Evolutionary conservation across 2,888 invertebrate species (phyloP).

Genomic region (Dicyrtoma fusca): DNA sequence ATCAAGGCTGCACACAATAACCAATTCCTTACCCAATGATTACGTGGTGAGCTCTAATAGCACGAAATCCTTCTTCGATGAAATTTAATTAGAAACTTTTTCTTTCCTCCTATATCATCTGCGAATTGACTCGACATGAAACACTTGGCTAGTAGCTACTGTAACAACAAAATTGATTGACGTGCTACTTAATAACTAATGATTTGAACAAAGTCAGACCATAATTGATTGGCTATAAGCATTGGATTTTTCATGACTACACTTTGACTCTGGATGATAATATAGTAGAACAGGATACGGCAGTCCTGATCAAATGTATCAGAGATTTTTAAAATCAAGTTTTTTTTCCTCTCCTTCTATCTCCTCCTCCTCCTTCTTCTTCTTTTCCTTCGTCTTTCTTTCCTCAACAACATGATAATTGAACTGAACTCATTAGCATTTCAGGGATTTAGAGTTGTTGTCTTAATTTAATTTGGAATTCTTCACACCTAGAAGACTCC

Average conservation of each 20-base stretch:
- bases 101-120: constrained; percentile 7
- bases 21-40: background rate
- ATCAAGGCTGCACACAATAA: constrained; percentile 13
- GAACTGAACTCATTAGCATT: no score
- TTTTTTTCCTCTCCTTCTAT: background rate
- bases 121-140: constrained; percentile 23
- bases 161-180: constrained; percentile 35
- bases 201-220: constrained; percentile 35
- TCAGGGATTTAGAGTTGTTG: no score
- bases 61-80: constrained; percentile 16
- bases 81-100: constrained; percentile 31
- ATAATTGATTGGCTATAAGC: constrained; percentile 26
- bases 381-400: background rate
- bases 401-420: background rate
- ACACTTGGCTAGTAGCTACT: constrained; percentile 17
- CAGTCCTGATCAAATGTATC: no score
- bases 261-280: no score
- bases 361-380: background rate
- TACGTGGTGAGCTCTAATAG: background rate
- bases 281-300: no score
- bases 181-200: constrained; percentile 41
- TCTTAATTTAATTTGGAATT: no score
- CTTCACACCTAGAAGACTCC: no score
- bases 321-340: background rate
- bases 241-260: background rate